Evolutionary conservation across 2,113 vertebrate species (phyloP).

Genomic region (Oryzias javanicus): DNA sequence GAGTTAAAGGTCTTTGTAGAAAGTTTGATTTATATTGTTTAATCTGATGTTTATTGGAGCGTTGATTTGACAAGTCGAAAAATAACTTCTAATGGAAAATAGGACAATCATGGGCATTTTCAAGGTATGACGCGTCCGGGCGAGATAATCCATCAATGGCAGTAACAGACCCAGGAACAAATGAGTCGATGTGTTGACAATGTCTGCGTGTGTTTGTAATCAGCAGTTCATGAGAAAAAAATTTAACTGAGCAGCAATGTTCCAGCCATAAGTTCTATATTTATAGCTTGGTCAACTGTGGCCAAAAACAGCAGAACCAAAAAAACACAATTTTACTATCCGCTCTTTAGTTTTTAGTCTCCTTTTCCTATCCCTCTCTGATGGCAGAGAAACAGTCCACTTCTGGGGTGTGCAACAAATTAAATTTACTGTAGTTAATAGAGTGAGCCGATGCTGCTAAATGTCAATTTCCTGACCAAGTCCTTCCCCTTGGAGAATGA

Average conservation of each 20-base stretch:
- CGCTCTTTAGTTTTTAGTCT: slow-evolving; percentile 10
- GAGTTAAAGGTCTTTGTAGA: slow-evolving; percentile 26
- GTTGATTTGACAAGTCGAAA: slow-evolving; percentile 25
- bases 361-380: slow-evolving; percentile 46
- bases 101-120: slow-evolving; percentile 53
- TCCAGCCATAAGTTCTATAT: slow-evolving; percentile 64
- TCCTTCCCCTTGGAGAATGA: slow-evolving; percentile 82
- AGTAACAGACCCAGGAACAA: slow-evolving; percentile 56
- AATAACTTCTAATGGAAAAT: slow-evolving; percentile 51
- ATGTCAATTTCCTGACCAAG: slow-evolving; percentile 84
- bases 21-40: slow-evolving; percentile 40
- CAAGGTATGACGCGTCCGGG: slow-evolving; percentile 40
- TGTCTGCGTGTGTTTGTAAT: slow-evolving; percentile 65
- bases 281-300: slow-evolving; percentile 69
- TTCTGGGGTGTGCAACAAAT: slow-evolving; percentile 80
- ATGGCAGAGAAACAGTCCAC: slow-evolving; percentile 69
- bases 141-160: slow-evolving; percentile 65
- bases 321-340: slow-evolving; percentile 59
- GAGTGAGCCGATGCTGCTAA: slow-evolving; percentile 81
- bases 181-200: slow-evolving; percentile 61
- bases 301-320: slow-evolving; percentile 71
- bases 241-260: slow-evolving; percentile 55
- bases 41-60: slow-evolving; percentile 34
- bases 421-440: slow-evolving; percentile 85
- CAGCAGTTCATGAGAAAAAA: slow-evolving; percentile 61